Evolutionary conservation across 2,113 vertebrate species (phyloP), one percentile per base, ranked within the genome.

Genomic region (Percopsis transmontana): DNA sequence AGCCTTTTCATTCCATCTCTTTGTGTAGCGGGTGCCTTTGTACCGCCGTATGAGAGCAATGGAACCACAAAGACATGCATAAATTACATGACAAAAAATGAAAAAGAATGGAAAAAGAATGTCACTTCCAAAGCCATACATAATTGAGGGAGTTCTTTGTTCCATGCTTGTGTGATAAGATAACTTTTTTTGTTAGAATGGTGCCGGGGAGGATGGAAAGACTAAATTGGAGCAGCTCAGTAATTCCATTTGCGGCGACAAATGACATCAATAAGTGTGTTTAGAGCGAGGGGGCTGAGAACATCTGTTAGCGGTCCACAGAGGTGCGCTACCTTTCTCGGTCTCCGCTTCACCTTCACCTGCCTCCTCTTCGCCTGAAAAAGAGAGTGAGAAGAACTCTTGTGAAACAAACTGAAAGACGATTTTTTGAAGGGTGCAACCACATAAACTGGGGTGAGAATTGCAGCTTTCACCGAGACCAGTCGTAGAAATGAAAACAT

Each of bases 41-140:
- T 78, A 64, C 81, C 69, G 74, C 81, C 73, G 76, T 79, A 76
- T 68, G 82, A 87, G 89, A 87, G 85, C 81, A 81, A 91, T 85
- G 81, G 84, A 90, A 88, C 87, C 86, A 87, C 84, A 90, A 90
- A 92, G 85, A 86, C 85, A 80, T 82, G 84, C 87, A 85, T 86
- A 86, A 89, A 89, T 87, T 89, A 85, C 84, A 71, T 68, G 76
- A 75, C 70, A 76, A 76, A 87, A 83, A 84, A 85, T n/a, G 48
- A 19, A 8, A 18, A 53, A 53, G 72, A 71, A 76, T 67, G 67
- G 45, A 62, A 47, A 84, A 76, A 86, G 77, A 85, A 88, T 77
- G 80, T 85, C 82, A 79, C 87, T 86, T 90, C 82, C 82, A 85
- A 87, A 87, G 78, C 78, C 77, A 89, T 86, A 76, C 84, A 89